These are phyloP conservation scores for Bombus impatiens DNA, from an alignment of 1,140 invertebrate species.

Conservation along the genomic window DNA sequence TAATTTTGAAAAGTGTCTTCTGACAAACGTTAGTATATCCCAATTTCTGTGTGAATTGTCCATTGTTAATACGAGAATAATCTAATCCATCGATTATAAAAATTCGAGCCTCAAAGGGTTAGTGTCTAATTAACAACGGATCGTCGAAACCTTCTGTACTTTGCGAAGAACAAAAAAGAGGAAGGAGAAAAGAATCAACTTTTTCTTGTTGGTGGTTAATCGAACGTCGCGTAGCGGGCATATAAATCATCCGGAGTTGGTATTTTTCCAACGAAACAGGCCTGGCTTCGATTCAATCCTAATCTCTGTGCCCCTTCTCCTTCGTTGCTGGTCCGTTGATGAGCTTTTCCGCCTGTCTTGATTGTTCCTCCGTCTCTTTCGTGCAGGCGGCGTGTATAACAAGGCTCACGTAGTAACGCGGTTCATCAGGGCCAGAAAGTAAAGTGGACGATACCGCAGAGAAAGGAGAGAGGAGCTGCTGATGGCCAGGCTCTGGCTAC, in stretches of 20 bases:
- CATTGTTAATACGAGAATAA: neutral
- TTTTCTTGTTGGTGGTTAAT: neutral
- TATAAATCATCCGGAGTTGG: conserved; percentile 28
- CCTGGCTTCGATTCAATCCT: conserved; percentile 30
- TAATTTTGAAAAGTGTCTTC: too few relatives aligned
- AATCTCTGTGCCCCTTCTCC: neutral
- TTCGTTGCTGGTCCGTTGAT: conserved; percentile 27
- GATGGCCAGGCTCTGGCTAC: conserved; percentile 13
- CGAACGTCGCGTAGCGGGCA: conserved; percentile 12
- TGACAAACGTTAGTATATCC: neutral
- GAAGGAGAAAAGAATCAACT: neutral
- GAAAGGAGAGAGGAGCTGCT: conserved; percentile 27
- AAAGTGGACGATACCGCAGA: conserved; percentile 56
- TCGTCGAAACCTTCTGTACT: neutral
- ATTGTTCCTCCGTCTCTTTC: conserved; percentile 55
- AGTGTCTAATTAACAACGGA: neutral
- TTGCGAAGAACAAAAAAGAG: too few relatives aligned
- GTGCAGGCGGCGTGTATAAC: conserved; percentile 48
- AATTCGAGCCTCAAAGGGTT: neutral
- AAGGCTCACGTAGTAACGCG: conserved; percentile 62
- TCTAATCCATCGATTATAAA: neutral
- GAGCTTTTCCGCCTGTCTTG: conserved; percentile 60
- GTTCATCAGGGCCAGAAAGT: conserved; percentile 59
- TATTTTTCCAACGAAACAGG: conserved; percentile 3
- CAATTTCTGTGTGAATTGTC: rapidly evolving